phyloP scores from a whole-genome alignment of 2,888 invertebrate genomes.

The Cotesia congregata region DNA sequence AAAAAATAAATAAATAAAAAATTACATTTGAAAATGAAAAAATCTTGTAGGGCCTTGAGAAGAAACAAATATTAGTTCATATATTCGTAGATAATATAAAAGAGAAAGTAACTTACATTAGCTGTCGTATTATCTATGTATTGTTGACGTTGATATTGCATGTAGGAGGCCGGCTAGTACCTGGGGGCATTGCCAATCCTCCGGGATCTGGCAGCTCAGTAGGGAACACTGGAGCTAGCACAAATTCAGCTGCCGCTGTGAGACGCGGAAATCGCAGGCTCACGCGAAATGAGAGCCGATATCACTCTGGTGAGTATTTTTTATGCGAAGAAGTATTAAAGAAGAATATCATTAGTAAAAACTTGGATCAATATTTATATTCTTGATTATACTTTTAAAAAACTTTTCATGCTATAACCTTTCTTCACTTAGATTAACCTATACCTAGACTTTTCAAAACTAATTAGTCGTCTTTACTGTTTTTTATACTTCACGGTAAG shows the following conservation, averaged over 20 bases:
- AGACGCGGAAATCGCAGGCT: conserved; percentile 89
- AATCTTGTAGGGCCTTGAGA: conserved; percentile 6
- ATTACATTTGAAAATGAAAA: neutral
- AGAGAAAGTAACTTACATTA: conserved; percentile 15
- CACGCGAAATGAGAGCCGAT: conserved; percentile 94
- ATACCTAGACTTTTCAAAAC: too few species aligned
- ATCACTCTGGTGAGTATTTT: conserved; percentile 90
- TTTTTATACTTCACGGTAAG: too few species aligned
- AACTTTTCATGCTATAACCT: too few species aligned
- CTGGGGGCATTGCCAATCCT: conserved; percentile 67
- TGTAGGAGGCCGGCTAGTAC: conserved; percentile 69
- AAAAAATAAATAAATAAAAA: neutral
- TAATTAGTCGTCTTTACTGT: too few species aligned
- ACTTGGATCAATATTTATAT: neutral
- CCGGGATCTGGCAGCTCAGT: conserved; percentile 73
- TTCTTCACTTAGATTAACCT: too few species aligned
- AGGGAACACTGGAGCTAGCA: conserved; percentile 57
- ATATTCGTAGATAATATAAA: neutral
- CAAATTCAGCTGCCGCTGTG: conserved; percentile 71
- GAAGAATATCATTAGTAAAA: neutral
- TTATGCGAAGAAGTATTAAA: conserved; percentile 3
- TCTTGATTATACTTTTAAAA: too few species aligned
- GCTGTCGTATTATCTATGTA: conserved; percentile 27
- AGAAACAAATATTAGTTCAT: conserved; percentile 1
- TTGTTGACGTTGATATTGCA: conserved; percentile 71